These are phyloP conservation scores for Hyles lineata DNA, from an alignment of 2,888 invertebrate genomes.

Conservation along the genomic window DNA sequence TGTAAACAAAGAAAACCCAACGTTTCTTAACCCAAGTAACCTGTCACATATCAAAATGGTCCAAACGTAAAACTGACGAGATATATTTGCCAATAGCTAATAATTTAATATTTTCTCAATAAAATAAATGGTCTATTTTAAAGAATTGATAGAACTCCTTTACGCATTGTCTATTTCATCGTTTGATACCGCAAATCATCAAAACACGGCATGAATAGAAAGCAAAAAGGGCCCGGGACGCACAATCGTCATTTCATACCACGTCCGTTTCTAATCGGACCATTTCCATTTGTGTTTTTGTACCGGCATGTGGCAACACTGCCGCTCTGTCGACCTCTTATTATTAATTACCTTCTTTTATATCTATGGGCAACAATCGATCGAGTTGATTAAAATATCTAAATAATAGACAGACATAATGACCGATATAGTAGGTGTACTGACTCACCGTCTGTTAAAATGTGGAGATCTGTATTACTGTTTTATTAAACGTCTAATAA, in stretches of 20 bases:
- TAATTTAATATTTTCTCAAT: too few relatives aligned
- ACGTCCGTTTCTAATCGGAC: constrained; percentile 79
- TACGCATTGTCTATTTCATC: constrained; percentile 48
- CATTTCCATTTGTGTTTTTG: constrained; percentile 79
- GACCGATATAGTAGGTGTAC: constrained; percentile 56
- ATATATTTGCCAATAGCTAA: too few relatives aligned
- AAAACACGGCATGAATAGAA: constrained; percentile 57
- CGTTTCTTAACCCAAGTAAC: not conserved
- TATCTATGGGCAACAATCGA: constrained; percentile 75
- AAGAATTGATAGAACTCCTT: constrained; percentile 56
- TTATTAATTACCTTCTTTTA: constrained; percentile 84
- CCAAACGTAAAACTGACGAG: too few relatives aligned
- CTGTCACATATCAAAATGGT: not conserved
- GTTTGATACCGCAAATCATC: constrained; percentile 67
- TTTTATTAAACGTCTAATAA: not conserved
- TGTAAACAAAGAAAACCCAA: too few relatives aligned
- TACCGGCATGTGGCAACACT: constrained; percentile 75
- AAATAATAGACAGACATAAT: constrained; percentile 76
- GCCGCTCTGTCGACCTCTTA: constrained; percentile 67
- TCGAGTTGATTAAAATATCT: constrained; percentile 83
- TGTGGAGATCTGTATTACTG: constrained; percentile 25
- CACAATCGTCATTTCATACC: constrained; percentile 69
- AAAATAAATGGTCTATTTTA: constrained; percentile 38
- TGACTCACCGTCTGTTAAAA: constrained; percentile 57
- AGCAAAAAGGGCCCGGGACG: constrained; percentile 72